A percentile compares a stretch with the other conserved stretches of the same genome.
Conservation (phyloP, 1,140 invertebrate species). For the Drosophila hydei region DNA sequence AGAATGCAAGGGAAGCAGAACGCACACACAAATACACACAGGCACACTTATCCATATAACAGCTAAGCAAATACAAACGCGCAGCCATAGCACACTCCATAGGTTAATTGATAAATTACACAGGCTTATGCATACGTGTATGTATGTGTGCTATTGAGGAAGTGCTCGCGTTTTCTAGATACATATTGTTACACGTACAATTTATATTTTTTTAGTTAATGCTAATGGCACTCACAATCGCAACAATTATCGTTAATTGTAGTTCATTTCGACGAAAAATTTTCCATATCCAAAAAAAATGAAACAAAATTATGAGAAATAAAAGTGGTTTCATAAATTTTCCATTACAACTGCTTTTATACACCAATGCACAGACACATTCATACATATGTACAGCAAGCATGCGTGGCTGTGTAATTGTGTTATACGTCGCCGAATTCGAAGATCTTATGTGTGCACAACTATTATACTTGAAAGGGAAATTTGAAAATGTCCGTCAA, state of each 20-base stretch:
- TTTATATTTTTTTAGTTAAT: constrained; percentile 19
- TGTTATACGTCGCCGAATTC: constrained; percentile 9
- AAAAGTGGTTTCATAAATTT: constrained; percentile 11
- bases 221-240: constrained; percentile 16
- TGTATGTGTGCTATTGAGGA: constrained; percentile 51
- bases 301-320: constrained; percentile 54
- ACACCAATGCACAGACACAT: not conserved
- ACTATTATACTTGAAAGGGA: constrained; percentile 31
- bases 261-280: constrained; percentile 66
- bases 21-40: constrained; percentile 23
- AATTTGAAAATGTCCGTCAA: constrained; percentile 9
- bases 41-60: constrained; percentile 1
- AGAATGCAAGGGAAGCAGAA: constrained; percentile 64
- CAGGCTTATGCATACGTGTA: constrained; percentile 27
- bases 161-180: constrained; percentile 40
- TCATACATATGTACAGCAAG: not conserved
- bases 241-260: constrained; percentile 70
- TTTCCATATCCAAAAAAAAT: constrained; percentile 61
- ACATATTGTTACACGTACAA: constrained; percentile 9
- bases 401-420: not conserved
- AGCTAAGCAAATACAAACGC: constrained; percentile 9
- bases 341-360: constrained; percentile 2
- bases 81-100: constrained; percentile 40
- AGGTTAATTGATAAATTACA: constrained; percentile 69
- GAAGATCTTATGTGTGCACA: constrained; percentile 2